Evolutionary conservation across 30 jellyfish, hydroid and myxozoan genomes (phyloP).

Genomic region (Nemopilema nomurai): DNA sequence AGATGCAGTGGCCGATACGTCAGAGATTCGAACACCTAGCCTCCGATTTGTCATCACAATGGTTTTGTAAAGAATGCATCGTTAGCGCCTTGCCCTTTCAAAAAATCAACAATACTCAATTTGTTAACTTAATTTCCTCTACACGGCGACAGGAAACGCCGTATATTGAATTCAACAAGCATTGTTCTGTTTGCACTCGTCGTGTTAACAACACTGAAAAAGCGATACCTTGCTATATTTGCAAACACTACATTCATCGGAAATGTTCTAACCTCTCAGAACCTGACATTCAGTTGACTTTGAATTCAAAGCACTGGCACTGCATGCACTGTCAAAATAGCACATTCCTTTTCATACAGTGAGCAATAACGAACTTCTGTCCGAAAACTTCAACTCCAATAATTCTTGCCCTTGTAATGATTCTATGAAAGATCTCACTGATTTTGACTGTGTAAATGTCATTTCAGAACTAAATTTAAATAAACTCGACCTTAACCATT

Average conservation of each 20-base stretch:
- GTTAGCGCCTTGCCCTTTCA: not conserved
- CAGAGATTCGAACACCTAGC: not conserved
- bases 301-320: not conserved
- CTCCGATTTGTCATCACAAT: not conserved
- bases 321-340: not conserved
- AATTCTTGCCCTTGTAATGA: not conserved
- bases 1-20: not conserved
- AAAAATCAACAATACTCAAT: not conserved
- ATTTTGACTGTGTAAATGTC: not conserved
- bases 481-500: not conserved
- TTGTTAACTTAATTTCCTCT: not conserved
- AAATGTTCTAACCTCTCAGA: conserved; percentile 1
- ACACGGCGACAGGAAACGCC: not conserved
- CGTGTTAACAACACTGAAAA: not conserved
- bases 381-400: not conserved
- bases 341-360: not conserved
- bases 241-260: not conserved
- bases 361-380: not conserved
- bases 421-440: not conserved
- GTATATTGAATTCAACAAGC: not conserved
- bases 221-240: not conserved
- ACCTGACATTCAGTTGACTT: not conserved
- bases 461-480: not conserved
- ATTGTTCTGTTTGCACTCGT: not conserved
- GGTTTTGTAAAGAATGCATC: conserved; percentile 1